phyloP scores from a whole-genome alignment of 2,888 invertebrate genomes.

The Abrostola triplasia region DNA sequence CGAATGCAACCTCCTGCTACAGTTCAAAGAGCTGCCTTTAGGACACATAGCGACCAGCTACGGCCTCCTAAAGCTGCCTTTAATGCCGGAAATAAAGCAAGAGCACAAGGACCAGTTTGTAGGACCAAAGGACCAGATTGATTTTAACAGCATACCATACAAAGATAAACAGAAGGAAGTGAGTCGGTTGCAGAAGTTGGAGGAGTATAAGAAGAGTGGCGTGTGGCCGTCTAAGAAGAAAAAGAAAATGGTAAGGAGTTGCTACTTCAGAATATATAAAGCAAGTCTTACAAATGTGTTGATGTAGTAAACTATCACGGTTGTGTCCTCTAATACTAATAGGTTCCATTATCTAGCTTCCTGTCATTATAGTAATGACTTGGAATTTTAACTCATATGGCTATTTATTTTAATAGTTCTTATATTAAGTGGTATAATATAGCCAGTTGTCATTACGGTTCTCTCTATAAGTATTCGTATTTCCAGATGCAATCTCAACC shows the following conservation, averaged over 20 bases:
- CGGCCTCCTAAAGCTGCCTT: slow-evolving; percentile 96
- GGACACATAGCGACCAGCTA: slow-evolving; percentile 94
- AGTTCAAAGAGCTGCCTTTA: slow-evolving; percentile 95
- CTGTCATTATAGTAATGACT: no score
- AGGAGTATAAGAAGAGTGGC: slow-evolving; percentile 92
- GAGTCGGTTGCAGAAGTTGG: slow-evolving; percentile 91
- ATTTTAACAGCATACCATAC: slow-evolving; percentile 93
- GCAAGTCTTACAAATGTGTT: slow-evolving; percentile 11
- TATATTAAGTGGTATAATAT: background rate
- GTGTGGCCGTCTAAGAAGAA: slow-evolving; percentile 91
- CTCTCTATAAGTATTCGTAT: background rate
- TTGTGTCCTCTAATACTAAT: no score
- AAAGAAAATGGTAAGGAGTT: slow-evolving; percentile 80
- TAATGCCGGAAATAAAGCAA: slow-evolving; percentile 97
- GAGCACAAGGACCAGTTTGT: slow-evolving; percentile 81
- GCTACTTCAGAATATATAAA: no score
- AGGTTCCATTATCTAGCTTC: slow-evolving; percentile 10
- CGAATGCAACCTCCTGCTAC: slow-evolving; percentile 96
- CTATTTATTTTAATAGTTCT: background rate
- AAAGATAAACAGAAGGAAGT: slow-evolving; percentile 93
- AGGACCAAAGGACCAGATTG: slow-evolving; percentile 88
- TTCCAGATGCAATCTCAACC: slow-evolving; percentile 89
- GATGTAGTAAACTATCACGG: background rate
- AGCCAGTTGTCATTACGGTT: background rate
- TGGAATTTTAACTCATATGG: no score